phyloP scores from a whole-genome alignment of 2,888 invertebrate species.

The Ormia ochracea region DNA sequence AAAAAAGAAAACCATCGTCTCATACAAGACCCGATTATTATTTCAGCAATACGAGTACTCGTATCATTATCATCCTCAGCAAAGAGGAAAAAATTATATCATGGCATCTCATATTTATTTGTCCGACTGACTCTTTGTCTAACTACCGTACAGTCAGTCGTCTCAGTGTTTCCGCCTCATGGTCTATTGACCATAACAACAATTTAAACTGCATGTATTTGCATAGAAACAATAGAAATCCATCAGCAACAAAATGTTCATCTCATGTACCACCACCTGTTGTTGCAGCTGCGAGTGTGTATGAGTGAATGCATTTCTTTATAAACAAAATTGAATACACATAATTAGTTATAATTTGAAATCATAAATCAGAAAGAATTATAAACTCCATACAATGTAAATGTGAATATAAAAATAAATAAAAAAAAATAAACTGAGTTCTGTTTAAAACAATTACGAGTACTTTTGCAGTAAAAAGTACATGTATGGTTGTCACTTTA shows the following conservation, averaged over 20 bases:
- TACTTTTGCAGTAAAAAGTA: too few species aligned
- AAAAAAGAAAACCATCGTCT: background rate
- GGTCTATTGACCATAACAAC: constrained; percentile 62
- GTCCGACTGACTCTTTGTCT: background rate
- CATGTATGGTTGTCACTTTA: too few species aligned
- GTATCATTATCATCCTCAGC: background rate
- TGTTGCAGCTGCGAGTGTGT: background rate
- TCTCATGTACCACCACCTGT: background rate
- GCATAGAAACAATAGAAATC: constrained; percentile 34
- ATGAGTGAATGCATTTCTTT: background rate
- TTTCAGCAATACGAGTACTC: background rate
- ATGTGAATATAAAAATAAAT: background rate
- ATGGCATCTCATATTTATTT: constrained; percentile 11
- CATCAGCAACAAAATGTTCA: constrained; percentile 8
- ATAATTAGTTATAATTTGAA: constrained; percentile 45
- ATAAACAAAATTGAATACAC: constrained; percentile 34
- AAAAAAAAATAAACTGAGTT: too few species aligned
- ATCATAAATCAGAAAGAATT: constrained; percentile 24
- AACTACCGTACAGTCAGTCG: background rate
- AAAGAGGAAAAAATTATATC: constrained; percentile 3
- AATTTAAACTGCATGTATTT: constrained; percentile 42
- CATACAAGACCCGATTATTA: background rate
- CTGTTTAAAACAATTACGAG: too few species aligned
- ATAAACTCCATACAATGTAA: background rate
- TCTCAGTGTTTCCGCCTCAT: constrained; percentile 59